Evolutionary conservation across 2,113 vertebrate genomes (phyloP).

Genomic region (Gadus chalcogrammus): DNA sequence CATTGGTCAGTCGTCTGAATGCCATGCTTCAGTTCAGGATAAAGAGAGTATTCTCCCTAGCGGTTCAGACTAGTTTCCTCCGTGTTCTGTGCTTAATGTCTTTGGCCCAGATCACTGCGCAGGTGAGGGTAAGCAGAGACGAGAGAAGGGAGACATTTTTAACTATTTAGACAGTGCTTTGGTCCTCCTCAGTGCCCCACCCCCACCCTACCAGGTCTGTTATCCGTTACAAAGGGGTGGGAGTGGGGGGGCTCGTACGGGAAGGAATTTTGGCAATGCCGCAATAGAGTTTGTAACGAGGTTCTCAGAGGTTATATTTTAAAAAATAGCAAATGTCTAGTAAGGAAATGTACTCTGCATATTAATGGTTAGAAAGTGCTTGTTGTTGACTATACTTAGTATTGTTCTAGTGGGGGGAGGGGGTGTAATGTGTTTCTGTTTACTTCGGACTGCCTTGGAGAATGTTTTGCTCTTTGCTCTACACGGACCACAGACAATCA

Average conservation of each 20-base stretch:
- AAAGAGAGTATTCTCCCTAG: slow-evolving; percentile 50
- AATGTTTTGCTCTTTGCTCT: slow-evolving; percentile 63
- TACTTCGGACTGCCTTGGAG: slow-evolving; percentile 68
- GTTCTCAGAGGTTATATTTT: slow-evolving; percentile 68
- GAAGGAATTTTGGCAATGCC: slow-evolving; percentile 63
- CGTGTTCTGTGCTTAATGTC: slow-evolving; percentile 58
- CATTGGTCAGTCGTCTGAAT: slow-evolving; percentile 14
- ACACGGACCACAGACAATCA: slow-evolving; percentile 64
- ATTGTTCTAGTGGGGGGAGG: slow-evolving; percentile 55
- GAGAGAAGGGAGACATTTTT: slow-evolving; percentile 49
- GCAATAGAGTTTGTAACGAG: slow-evolving; percentile 72
- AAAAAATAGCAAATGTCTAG: slow-evolving; percentile 26
- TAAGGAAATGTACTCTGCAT: slow-evolving; percentile 48
- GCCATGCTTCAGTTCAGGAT: slow-evolving; percentile 30
- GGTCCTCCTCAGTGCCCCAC: slow-evolving; percentile 39
- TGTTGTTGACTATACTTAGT: slow-evolving; percentile 62
- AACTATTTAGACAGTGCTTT: slow-evolving; percentile 49
- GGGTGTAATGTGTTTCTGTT: slow-evolving; percentile 53
- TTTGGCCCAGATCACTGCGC: slow-evolving; percentile 27
- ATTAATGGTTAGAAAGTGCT: slow-evolving; percentile 55
- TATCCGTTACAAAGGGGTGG: slow-evolving; percentile 54
- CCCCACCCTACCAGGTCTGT: slow-evolving; percentile 38
- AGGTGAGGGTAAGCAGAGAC: slow-evolving; percentile 58
- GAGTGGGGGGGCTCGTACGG: slow-evolving; percentile 47
- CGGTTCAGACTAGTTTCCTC: slow-evolving; percentile 54